Base-by-base conservation (phyloP, 64 coral and sea anemone species). In the Trachythela sp. region DNA sequence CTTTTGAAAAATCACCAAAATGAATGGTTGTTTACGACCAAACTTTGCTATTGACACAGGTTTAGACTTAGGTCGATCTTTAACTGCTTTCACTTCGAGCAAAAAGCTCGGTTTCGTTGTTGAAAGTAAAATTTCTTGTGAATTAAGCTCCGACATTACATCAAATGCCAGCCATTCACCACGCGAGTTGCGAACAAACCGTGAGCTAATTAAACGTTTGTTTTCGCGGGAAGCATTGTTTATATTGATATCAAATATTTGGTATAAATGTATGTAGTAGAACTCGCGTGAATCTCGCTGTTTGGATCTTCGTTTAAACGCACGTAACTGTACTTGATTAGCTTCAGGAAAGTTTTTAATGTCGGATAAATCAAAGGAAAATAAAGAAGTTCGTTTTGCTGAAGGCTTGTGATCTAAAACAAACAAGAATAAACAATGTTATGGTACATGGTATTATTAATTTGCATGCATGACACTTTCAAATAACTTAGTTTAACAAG, bases 141-240 rank as follows among this genome's bases (percentile, higher is more conserved):
- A 64, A 27, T 27, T 64, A 20, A 64, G 56, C 26, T 64, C 26
- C 8, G 56, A 64, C 22, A 27, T 64, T 64, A 64, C 26, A 27
- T n/a, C 56, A 64, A n/a, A 64, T 64, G 22, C 56, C 56, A 64
- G 56, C 56, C 56, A 64, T 64, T 64, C 56, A 64, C 56, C 56
- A 64, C 56, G 56, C 0, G 56, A 64, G 22, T 64, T 64, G 24
- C 56, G 56, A n/a, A 64, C 56, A 64, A 64, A 64, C 20, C 56
- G 56, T 8, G 56, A 64, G 22, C 56, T 64, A 27, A 64, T 64
- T 64, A 64, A 64, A 64, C 8, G 17, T 20, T 64, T 64, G 26
- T 26, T 64, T 64, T 64, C 56, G 3, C 26, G 56, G 5, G 56
- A 64, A n/a, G 4, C 56, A 64, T 64, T 64, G 20, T 64, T 4